Evolutionary conservation across 2,888 invertebrate species (phyloP), one percentile per base, ranked within the genome.

Genomic region (Cyrtodaria siliqua): DNA sequence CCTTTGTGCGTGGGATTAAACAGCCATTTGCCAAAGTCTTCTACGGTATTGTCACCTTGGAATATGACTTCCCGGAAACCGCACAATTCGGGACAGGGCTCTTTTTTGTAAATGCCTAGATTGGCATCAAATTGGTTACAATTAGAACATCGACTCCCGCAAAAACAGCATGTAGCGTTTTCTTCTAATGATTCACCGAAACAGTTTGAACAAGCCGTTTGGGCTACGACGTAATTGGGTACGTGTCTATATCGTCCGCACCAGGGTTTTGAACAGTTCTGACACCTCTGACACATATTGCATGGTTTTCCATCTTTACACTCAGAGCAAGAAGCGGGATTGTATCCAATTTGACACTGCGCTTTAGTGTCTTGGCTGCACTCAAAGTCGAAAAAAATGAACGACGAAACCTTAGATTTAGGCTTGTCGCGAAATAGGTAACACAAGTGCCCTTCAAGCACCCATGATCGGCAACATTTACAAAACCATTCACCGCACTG

Each of bases 1-100:
- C 73, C 61, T 57, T 70, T 73, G 27, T 76, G 68, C 29, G 70
- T 60, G 6, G 40, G 38, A 16, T 55, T 61, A 52, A 29, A 60
- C 62, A 70, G 38, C 56, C 76, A 77, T 12, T 50, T 27, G 20
- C 80, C 72, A 52, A 75, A 79, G 2, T 59, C 40, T 2, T 70
- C 57, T 23, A 67, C 29, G 3, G 71, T 67, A 49, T 40, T 42
- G 23, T 67, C n/a, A n/a, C n/a, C n/a, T n/a, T n/a, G n/a, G n/a
- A n/a, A n/a, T n/a, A n/a, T n/a, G n/a, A n/a, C n/a, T n/a, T n/a
- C n/a, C n/a, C n/a, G n/a, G n/a, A n/a, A n/a, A n/a, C n/a, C n/a
- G n/a, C n/a, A n/a, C n/a, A n/a, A n/a, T n/a, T n/a, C n/a, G n/a
- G n/a, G n/a, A n/a, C n/a, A n/a, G n/a, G n/a, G n/a, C n/a, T n/a